These are phyloP conservation scores for Serranus cabrilla DNA, from an alignment of 2,797 vertebrate genomes.

Conservation along the genomic window DNA sequence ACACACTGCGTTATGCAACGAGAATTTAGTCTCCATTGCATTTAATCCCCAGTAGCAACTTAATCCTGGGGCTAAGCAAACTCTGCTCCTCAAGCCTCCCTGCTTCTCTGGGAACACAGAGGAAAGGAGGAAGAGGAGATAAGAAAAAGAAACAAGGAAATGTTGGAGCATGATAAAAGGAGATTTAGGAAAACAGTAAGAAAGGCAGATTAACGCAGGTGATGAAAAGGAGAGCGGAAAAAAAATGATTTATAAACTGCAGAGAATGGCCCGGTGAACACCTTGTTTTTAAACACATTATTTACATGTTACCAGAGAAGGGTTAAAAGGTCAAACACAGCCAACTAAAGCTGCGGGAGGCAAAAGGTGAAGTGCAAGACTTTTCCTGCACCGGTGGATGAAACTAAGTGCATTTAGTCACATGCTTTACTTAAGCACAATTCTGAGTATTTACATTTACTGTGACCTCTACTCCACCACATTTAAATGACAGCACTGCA, in stretches of 20 bases:
- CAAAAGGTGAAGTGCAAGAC: neutral
- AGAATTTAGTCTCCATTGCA: constrained; percentile 84
- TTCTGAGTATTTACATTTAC: neutral
- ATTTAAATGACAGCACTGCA: neutral
- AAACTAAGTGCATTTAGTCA: neutral
- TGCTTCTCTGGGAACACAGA: constrained; percentile 60
- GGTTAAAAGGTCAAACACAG: constrained; percentile 34
- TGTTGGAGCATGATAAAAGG: constrained; percentile 25
- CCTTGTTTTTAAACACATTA: constrained; percentile 5
- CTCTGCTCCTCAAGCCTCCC: constrained; percentile 69
- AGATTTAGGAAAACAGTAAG: constrained; percentile 31
- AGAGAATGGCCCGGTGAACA: neutral
- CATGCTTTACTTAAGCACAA: neutral
- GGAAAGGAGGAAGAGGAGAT: constrained; percentile 41
- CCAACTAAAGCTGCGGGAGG: constrained; percentile 14
- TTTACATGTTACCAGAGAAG: constrained; percentile 17
- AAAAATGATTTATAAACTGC: neutral
- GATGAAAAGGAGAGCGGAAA: constrained; percentile 8
- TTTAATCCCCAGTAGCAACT: constrained; percentile 83
- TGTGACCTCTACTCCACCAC: neutral
- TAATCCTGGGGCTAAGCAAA: constrained; percentile 80
- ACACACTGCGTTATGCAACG: constrained; percentile 72
- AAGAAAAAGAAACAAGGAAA: constrained; percentile 45
- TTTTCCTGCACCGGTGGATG: neutral
- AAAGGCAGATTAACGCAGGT: neutral